Conservation (phyloP, 2,888 invertebrate species). For the Gortyna flavago region DNA sequence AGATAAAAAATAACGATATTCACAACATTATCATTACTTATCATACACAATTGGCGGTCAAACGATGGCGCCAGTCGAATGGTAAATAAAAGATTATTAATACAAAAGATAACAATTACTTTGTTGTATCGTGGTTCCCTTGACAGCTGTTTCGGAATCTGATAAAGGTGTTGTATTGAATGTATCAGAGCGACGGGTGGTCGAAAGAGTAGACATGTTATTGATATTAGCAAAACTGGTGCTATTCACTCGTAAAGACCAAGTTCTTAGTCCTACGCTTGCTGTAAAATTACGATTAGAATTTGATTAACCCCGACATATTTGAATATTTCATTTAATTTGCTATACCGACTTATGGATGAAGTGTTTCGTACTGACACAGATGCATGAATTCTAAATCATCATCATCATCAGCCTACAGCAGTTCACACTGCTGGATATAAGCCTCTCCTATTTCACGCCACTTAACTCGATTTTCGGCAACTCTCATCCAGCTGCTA, state of each 20-base stretch:
- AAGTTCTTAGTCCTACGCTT: conserved; percentile 34
- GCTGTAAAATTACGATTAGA: conserved; percentile 48
- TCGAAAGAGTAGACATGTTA: conserved; percentile 33
- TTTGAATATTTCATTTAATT: conserved; percentile 50
- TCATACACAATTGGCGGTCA: conserved; percentile 74
- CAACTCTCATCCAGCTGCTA: too few relatives aligned
- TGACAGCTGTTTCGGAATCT: conserved; percentile 55
- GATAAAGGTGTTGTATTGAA: conserved; percentile 51
- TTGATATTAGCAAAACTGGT: conserved; percentile 33
- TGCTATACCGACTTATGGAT: not conserved
- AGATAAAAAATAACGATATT: conserved; percentile 66
- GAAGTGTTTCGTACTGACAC: not conserved
- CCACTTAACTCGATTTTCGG: too few relatives aligned
- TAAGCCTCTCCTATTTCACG: too few relatives aligned
- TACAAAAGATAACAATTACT: conserved; percentile 59
- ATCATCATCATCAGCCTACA: not conserved
- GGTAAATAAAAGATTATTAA: conserved; percentile 60
- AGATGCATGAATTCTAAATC: conserved; percentile 20
- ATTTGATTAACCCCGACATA: conserved; percentile 32
- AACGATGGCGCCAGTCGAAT: conserved; percentile 79
- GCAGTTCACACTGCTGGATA: too few relatives aligned
- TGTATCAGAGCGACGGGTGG: conserved; percentile 46
- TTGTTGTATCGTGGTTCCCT: conserved; percentile 35
- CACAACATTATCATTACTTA: conserved; percentile 69
- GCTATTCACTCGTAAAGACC: conserved; percentile 39